These are phyloP conservation scores for Silvanus unidentatus DNA, from an alignment of 2,888 invertebrate species.

Conservation along the genomic window DNA sequence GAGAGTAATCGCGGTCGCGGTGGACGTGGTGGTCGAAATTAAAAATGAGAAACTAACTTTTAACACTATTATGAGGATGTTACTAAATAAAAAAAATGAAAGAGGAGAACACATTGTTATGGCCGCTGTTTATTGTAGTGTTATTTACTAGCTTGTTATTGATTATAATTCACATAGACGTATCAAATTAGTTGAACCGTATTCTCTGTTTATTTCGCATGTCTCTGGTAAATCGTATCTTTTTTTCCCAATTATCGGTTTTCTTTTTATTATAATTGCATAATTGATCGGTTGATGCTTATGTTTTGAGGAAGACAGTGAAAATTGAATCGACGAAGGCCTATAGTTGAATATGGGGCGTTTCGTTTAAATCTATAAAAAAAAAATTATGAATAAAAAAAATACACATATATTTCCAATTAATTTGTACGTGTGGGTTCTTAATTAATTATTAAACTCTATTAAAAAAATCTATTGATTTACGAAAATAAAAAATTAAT, in stretches of 20 bases:
- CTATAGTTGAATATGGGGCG: not conserved
- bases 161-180: conserved; percentile 30
- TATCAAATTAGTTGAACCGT: conserved; percentile 30
- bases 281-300: not conserved
- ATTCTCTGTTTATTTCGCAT: conserved; percentile 25
- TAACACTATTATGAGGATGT: conserved; percentile 16
- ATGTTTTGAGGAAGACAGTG: not conserved
- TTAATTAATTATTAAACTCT: conserved; percentile 28
- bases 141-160: conserved; percentile 40
- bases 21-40: conserved; percentile 39
- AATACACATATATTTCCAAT: conserved; percentile 22
- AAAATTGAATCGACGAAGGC: not conserved
- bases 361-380: not conserved
- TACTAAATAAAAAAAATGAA: conserved; percentile 15
- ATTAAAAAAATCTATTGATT: conserved; percentile 9
- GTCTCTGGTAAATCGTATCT: conserved; percentile 8
- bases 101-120: conserved; percentile 33
- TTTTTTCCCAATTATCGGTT: no score
- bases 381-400: not conserved
- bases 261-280: not conserved
- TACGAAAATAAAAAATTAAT: conserved; percentile 5
- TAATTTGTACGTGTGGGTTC: conserved; percentile 41
- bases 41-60: conserved; percentile 21
- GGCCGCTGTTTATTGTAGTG: conserved; percentile 40
- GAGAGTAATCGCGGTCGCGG: conserved; percentile 38